Percentiles rank a stretch among this genome's conserved stretches.
phyloP scores from a whole-genome alignment of 2,888 invertebrate genomes.

The Parnassius glacialis region DNA sequence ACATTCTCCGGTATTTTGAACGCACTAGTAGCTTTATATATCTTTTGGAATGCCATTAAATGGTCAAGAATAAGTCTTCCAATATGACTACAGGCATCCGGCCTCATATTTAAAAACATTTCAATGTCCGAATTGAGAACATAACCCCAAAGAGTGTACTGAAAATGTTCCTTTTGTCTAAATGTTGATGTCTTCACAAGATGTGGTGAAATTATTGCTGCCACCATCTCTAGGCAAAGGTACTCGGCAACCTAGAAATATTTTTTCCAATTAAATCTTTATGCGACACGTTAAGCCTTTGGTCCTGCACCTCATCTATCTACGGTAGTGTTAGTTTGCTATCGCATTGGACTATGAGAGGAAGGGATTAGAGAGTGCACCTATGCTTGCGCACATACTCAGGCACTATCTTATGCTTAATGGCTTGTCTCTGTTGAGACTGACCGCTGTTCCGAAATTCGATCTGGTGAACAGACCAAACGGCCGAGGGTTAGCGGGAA shows the following conservation, averaged over 20 bases:
- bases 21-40: constrained; percentile 61
- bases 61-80: constrained; percentile 79
- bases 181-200: constrained; percentile 72
- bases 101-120: constrained; percentile 80
- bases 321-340: too few species aligned
- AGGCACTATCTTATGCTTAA: too few species aligned
- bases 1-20: constrained; percentile 55
- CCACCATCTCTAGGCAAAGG: constrained; percentile 83
- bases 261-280: too few species aligned
- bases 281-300: too few species aligned
- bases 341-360: too few species aligned
- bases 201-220: constrained; percentile 76
- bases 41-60: constrained; percentile 75
- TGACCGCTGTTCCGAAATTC: too few species aligned
- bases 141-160: constrained; percentile 81
- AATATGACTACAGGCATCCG: constrained; percentile 79
- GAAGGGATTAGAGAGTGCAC: too few species aligned
- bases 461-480: too few species aligned
- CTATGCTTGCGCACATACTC: too few species aligned
- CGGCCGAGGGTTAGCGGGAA: too few species aligned
- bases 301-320: too few species aligned
- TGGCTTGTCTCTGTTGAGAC: too few species aligned
- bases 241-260: constrained; percentile 79
- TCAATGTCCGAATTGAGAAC: constrained; percentile 79
- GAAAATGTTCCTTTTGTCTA: constrained; percentile 75